Evolutionary conservation across 2,797 vertebrate genomes (phyloP).

Genomic region (Zenarchopterus dispar): DNA sequence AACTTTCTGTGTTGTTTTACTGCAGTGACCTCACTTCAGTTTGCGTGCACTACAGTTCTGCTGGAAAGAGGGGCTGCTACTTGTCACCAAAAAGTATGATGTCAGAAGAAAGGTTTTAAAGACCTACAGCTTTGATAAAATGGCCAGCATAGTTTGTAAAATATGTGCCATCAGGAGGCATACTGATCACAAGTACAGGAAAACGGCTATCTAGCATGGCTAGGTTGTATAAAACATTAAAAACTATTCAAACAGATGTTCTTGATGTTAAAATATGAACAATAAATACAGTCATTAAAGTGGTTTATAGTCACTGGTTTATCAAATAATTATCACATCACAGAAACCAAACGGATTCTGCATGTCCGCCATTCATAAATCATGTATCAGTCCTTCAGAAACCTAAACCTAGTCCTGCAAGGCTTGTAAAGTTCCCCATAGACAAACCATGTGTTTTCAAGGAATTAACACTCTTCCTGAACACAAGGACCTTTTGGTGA

Average conservation of each 20-base stretch:
- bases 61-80: constrained; percentile 67
- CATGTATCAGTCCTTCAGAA: not conserved
- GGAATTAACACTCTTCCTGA: too few relatives aligned
- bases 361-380: constrained; percentile 5
- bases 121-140: constrained; percentile 37
- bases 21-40: constrained; percentile 73
- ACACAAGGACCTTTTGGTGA: too few relatives aligned
- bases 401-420: not conserved
- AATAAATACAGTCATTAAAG: too few relatives aligned
- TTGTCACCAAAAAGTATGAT: constrained; percentile 63
- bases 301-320: too few relatives aligned
- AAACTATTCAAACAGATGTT: not conserved
- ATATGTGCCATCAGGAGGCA: constrained; percentile 6
- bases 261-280: too few relatives aligned
- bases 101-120: constrained; percentile 57
- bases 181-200: constrained; percentile 2
- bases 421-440: too few relatives aligned
- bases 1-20: constrained; percentile 78
- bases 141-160: constrained; percentile 30
- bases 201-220: not conserved
- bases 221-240: not conserved
- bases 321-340: too few relatives aligned
- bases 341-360: too few relatives aligned
- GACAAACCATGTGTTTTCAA: too few relatives aligned
- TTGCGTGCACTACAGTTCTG: constrained; percentile 62